Evolutionary conservation across 2,113 vertebrate species (phyloP).

Genomic region (Mionectes macconnelli): DNA sequence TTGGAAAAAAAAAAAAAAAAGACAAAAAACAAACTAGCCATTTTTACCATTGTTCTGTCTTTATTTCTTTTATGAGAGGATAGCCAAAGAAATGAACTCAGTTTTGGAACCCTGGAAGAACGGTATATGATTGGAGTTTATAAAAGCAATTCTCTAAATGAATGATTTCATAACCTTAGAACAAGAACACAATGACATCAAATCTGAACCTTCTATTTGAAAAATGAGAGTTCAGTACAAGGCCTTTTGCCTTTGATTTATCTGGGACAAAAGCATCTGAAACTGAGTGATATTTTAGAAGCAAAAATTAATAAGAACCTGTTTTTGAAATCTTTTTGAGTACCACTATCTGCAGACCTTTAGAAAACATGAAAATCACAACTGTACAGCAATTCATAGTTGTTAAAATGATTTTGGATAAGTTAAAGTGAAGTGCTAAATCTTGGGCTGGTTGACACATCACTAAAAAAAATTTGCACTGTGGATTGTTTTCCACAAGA

Average conservation of each 20-base stretch:
- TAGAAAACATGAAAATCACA: not conserved
- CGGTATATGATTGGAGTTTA: not conserved
- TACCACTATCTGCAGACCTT: not conserved
- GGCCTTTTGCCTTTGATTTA: not conserved
- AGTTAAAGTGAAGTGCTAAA: not conserved
- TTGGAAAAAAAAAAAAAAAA: not conserved
- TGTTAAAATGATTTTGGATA: not conserved
- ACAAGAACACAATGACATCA: not conserved
- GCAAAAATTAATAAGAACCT: not conserved
- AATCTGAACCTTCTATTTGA: not conserved
- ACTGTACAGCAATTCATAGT: not conserved
- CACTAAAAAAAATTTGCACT: not conserved
- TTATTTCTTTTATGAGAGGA: not conserved
- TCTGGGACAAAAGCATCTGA: not conserved
- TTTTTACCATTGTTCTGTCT: not conserved
- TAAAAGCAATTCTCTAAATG: not conserved
- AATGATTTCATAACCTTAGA: not conserved
- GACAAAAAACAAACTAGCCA: accelerated
- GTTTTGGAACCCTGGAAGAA: not conserved
- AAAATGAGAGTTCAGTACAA: not conserved
- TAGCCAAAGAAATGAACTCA: not conserved
- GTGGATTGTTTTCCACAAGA: not conserved
- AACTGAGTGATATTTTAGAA: not conserved
- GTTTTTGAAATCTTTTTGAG: not conserved
- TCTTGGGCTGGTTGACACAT: not conserved